Evolutionary conservation across 92 coral and sea anemone species (phyloP), one percentile per base, ranked within the genome.

Genomic region (Zoanthus sociatus): DNA sequence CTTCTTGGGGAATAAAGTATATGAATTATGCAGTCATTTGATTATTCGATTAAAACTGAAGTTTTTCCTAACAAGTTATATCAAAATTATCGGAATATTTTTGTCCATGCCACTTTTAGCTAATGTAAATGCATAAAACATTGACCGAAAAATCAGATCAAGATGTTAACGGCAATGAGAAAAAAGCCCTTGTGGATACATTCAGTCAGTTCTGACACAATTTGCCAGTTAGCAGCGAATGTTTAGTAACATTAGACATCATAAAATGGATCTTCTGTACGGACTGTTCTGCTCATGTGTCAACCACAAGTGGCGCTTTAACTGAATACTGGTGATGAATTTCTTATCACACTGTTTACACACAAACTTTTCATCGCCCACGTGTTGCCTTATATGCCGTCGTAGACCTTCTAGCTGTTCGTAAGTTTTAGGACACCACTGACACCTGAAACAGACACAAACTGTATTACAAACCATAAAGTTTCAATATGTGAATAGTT

Each of bases 401-500:
- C 98, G 87, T 37, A 94, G 84, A 11, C 98, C 98, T 66, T 94
- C 98, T 9, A 94, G 87, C 78, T 94, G 95, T 82, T 94, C 98
- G 26, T 94, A 94, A 3, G 98, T 94, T 92, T 94, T 94, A 13
- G 98, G 98, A 48, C 98, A 94, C 98, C 98, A 94, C 78, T 94
- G 98, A 67, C 98, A 94, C 76, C 98, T 94, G 73, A 15, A 84
- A 3, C 48, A 63, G 51, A 82, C 53, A 72, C 12, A 45, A 37
- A 6, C 16, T 32, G 9, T 37, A 7, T 1, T 6, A 50, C 54
- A 50, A 50, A 50, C 3, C 42, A 33, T 33, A 33, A 33, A 33
- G 42, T 33, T 33, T 33, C 1, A 33, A 33, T 33, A 33, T 33
- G 42, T 33, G 42, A 33, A 33, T 33, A 33, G 42, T 33, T 33